Base-by-base conservation (phyloP, 2,113 vertebrate genomes). In the Mungos mungo region DNA sequence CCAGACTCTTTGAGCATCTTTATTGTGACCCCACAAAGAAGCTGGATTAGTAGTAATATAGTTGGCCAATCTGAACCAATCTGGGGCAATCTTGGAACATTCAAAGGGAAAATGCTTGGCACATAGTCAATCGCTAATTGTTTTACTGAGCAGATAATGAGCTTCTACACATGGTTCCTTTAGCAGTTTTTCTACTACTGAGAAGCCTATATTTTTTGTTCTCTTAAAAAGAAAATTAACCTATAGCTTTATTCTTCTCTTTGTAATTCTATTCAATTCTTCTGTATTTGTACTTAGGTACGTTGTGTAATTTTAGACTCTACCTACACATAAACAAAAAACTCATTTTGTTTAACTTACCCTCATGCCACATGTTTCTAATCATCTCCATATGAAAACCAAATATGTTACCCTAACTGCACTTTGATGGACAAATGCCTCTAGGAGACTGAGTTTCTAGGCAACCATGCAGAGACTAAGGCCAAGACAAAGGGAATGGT, bases 341-440 rank as follows among this genome's bases (percentile, higher is more conserved):
- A 33, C 12, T 94, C 31, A 45, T 68, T 96, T 96, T 97, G 31
- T 84, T 92, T 93, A 97, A 93, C 33, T 31, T 91, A 52, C 4
- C 14, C 79, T 93, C 19, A 90, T 9, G 86, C 8, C 5, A 90
- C 15, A 82, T 85, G 71, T 96, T 97, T 82, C 77, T 85, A 90
- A 91, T 86, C 90, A 86, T 84, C 13, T 97, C 35, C 57, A 77
- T 68, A 29, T 77, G 18, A 94, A 95, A 96, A 96, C 23, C 27
- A 93, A 93, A 97, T 92, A 21, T 76, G 54, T 93, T 91, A 90
- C 82, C 91, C 94, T 94, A 97, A 96, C 85, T 87, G 63, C 68
- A 97, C 80, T 97, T 94, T 87, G 92, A 98, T 87, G 65, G 94
- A 68, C 23, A 97, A 93, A 95, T 72, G 69, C 81, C 77, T 97